These are phyloP conservation scores for Caenorhabditis imperialis DNA, from an alignment of 2,888 invertebrate genomes.

Conservation along the genomic window DNA sequence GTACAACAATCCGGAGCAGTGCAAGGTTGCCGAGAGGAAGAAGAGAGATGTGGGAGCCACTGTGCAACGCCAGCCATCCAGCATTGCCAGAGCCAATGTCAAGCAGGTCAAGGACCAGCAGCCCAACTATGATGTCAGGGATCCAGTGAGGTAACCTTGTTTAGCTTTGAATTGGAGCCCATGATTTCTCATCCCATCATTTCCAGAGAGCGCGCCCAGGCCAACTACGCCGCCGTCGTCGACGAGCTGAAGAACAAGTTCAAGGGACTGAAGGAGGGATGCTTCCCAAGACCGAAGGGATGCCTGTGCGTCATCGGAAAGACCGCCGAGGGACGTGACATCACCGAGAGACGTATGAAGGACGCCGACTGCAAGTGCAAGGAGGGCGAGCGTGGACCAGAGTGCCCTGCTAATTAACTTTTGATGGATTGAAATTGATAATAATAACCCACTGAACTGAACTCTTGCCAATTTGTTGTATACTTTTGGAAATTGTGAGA, in stretches of 20 bases:
- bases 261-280: slow-evolving; percentile 75
- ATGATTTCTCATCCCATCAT: not conserved
- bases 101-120: slow-evolving; percentile 31
- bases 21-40: slow-evolving; percentile 58
- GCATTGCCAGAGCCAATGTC: slow-evolving; percentile 31
- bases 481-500: too few species aligned
- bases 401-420: slow-evolving; percentile 63
- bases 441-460: too few species aligned
- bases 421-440: too few species aligned
- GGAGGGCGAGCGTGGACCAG: slow-evolving; percentile 61
- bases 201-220: slow-evolving; percentile 71
- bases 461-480: too few species aligned
- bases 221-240: slow-evolving; percentile 76
- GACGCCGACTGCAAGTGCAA: slow-evolving; percentile 74
- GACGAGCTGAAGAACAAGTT: slow-evolving; percentile 77
- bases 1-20: slow-evolving; percentile 69
- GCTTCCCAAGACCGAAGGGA: slow-evolving; percentile 75
- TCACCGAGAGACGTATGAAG: slow-evolving; percentile 76
- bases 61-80: slow-evolving; percentile 40
- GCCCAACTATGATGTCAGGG: slow-evolving; percentile 61
- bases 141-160: slow-evolving; percentile 54
- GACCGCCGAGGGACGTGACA: slow-evolving; percentile 73
- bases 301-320: slow-evolving; percentile 77
- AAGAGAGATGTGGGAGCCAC: slow-evolving; percentile 60
- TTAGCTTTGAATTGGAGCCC: not conserved